Evolutionary conservation across 2,888 invertebrate species (phyloP).

Genomic region (Silvanus unidentatus): DNA sequence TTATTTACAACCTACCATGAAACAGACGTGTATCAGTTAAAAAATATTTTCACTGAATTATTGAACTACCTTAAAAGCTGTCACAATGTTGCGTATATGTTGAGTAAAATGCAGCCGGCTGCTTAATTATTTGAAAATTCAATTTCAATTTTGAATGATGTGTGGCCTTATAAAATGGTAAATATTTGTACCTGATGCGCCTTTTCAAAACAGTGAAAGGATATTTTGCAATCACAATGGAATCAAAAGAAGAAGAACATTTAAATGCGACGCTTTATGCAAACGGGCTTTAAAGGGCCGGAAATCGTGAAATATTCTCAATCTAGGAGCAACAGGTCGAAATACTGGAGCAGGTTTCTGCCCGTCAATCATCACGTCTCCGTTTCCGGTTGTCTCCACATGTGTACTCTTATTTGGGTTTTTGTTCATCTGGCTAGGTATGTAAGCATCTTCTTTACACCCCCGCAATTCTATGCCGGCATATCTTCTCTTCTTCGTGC

Average conservation of each 20-base stretch:
- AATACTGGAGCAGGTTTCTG: constrained; percentile 26
- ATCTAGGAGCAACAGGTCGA: constrained; percentile 27
- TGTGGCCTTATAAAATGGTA: too few species aligned
- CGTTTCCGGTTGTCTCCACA: constrained; percentile 26
- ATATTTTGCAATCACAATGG: constrained; percentile 23
- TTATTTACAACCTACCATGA: constrained; percentile 1
- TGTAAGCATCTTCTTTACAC: background rate
- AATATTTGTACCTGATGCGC: too few species aligned
- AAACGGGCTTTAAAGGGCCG: constrained; percentile 21
- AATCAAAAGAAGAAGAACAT: constrained; percentile 17
- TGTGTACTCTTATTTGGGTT: constrained; percentile 8
- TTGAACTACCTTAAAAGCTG: too few species aligned
- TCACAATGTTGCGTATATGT: too few species aligned
- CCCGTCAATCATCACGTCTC: constrained; percentile 28
- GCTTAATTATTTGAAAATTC: too few species aligned
- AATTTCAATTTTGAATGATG: too few species aligned
- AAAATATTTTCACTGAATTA: too few species aligned
- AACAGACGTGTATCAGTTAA: background rate
- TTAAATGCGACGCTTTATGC: constrained; percentile 20
- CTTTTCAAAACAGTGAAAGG: constrained; percentile 11
- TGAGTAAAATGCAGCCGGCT: too few species aligned
- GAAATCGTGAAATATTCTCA: constrained; percentile 17
- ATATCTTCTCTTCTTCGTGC: background rate
- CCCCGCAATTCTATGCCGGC: too few species aligned
- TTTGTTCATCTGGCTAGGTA: background rate